Base-by-base conservation (phyloP, 2,888 invertebrate genomes). In the Amblyjoppa proteus region DNA sequence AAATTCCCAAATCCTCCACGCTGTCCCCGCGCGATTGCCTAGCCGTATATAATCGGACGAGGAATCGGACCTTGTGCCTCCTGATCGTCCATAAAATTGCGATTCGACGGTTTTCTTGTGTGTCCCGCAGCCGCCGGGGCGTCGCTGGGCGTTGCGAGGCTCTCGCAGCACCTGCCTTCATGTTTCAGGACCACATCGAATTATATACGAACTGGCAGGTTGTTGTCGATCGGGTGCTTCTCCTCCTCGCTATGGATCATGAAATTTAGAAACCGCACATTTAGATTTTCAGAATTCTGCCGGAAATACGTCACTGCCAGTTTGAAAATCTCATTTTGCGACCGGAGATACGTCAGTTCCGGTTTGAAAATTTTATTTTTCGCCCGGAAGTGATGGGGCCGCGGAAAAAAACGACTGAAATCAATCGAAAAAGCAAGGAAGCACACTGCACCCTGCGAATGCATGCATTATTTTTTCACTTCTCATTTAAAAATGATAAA, bases 51-150 rank as follows among this genome's bases (percentile, higher is more conserved):
- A 74, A 78, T 83, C 83, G 53, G n/a, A 58, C 16, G 70, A 61
- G 84, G 81, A 83, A 87, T 86, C 81, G 84, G 87, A 74, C 81
- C 76, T 87, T 87, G 87, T 87, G 85, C 88, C 85, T 88, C 83
- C 81, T 91, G 92, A 93, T 91, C 90, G 88, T 88, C 90, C 91
- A 90, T 92, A 91, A 93, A 93, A 93, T 92, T 91, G 90, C 92
- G 89, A 93, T 93, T 92, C 92, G 92, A 92, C 92, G 92, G 91
- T 91, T 90, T 89, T 89, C 87, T 88, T 87, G 88, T 89, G 83
- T 66, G 75, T 68, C 25, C 71, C 31, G 49, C 49, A 61, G 87
- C 87, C 87, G 80, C 81, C 81, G 78, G 74, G 81, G 84, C 85
- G 87, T 86, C 87, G 79, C 79, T 75, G 82, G 69, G 56, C 45